Conservation (phyloP, 2,888 invertebrate genomes). For the Papilio gigon region DNA sequence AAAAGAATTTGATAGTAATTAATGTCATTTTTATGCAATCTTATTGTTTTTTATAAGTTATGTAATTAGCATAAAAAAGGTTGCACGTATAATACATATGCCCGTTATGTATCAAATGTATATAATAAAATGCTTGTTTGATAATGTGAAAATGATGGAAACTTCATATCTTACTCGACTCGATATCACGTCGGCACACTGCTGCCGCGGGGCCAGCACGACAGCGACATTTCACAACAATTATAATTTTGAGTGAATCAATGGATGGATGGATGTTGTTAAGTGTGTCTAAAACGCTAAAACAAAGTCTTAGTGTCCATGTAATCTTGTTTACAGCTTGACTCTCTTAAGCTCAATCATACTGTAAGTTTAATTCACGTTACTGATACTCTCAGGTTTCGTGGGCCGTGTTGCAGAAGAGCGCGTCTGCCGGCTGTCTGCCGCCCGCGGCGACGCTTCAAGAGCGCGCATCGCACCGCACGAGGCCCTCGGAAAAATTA, state of each 20-base stretch:
- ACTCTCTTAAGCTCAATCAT: too few species aligned
- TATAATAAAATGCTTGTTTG: slow-evolving; percentile 48
- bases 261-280: too few species aligned
- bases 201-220: slow-evolving; percentile 53
- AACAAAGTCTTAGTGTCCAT: too few species aligned
- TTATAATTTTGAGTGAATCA: too few species aligned
- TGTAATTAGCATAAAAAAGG: not conserved
- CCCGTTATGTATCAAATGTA: slow-evolving; percentile 47
- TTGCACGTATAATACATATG: not conserved
- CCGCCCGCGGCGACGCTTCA: slow-evolving; percentile 71
- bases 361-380: too few species aligned
- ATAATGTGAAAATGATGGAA: slow-evolving; percentile 54
- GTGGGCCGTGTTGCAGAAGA: slow-evolving; percentile 54
- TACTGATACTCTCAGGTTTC: slow-evolving; percentile 43
- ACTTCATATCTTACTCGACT: slow-evolving; percentile 60
- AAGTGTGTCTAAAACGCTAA: too few species aligned
- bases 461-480: slow-evolving; percentile 56
- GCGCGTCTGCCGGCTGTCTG: slow-evolving; percentile 69
- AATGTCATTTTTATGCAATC: too few species aligned
- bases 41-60: not conserved
- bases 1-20: not conserved
- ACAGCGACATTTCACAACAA: slow-evolving; percentile 42
- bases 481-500: slow-evolving; percentile 70
- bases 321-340: too few species aligned
- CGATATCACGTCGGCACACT: slow-evolving; percentile 60